Base-by-base conservation (phyloP, 2,797 vertebrate genomes). In the Picus viridis region DNA sequence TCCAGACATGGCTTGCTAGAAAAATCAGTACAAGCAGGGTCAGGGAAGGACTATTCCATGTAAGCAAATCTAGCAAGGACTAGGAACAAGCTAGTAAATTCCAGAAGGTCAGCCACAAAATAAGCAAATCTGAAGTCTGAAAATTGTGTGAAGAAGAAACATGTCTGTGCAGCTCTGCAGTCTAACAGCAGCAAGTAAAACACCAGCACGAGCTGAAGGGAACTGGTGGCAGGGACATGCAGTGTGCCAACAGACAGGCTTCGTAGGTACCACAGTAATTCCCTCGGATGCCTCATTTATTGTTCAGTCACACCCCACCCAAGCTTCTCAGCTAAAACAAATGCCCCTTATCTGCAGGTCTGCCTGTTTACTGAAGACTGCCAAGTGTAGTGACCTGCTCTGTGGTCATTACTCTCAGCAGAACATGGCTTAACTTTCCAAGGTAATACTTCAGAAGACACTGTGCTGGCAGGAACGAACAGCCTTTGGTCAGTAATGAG, bases 1-100 rank as follows among this genome's bases (percentile, higher is more conserved):
- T 87, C 94, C 92, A 95, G 94, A 95, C 92, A 70, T 1, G 45
- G 64, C 64, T 53, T 47, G 30, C 62, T 71, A 87, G 62, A 94
- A 92, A 77, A 77, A 90, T 58, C 62, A 61, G 74, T 27, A 71
- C 75, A 45, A 82, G 64, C 62, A 74, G 86, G 90, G 86, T 95
- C 75, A 93, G 81, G 80, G 49, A 61, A 93, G 73, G 82, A 73
- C 84, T 80, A 56, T 22, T 85, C 64, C 58, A 58, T 7, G 3
- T 39, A 41, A 54, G 69, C 45, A 83, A 87, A 87, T 84, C 61
- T 80, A 88, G 43, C 43, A 63, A 61, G 81, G 83, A 77, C 39
- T 73, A 45, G 63, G 61, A 86, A 13, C 1, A 2, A 83, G 54
- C 3, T 30, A 68, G 58, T 53, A 87, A 61, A 89, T 83, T 92